Base-by-base conservation (phyloP, 2,113 vertebrate genomes). In the Nestor notabilis region DNA sequence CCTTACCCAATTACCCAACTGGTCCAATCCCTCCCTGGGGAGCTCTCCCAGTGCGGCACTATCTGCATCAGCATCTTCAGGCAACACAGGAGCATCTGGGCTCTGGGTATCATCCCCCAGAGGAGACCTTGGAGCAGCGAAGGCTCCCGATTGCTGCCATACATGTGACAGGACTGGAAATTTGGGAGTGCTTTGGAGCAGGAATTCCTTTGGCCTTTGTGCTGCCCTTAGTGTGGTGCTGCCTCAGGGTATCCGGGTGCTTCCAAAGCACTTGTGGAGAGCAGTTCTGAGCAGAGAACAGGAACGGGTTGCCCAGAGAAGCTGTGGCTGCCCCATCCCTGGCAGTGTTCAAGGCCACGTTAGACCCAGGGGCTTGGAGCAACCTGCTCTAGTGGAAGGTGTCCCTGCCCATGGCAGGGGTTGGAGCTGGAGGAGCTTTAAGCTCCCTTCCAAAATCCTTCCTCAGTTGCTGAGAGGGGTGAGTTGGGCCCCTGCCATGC, bases 101-200 rank as follows among this genome's bases (percentile, higher is more conserved):
- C 8, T 39, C 20, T 28, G 0, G 0, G 16, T 11, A 5, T 19
- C 11, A 0, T 20, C 16, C 55, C 75, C 53, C 10, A 0, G 1
- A 23, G 64, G 53, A 84, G 41, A 24, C 9, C 37, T 43, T 4
- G 28, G 69, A 83, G 91, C 61, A 43, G 8, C 1, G 0, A 28
- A 16, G 31, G 83, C 41, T 92, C 60, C 39, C 2, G 7, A 19
- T 28, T 0, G 5, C 23, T 24, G 37, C 74, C 29, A 2, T 10
- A 3, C n/a, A 3, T 2, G 0, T 2, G 44, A 21, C 28, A 25
- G 39, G 46, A 11, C 0, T 5, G 60, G 9, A 39, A 33, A 50
- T 16, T 35, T 64, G 69, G 17, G 18, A 66, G 18, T 0, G 14
- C 83, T 66, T 47, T 25, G 75, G 88, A 64, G 55, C 85, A 81